Base-by-base conservation (phyloP, 2,888 invertebrate species). In the Dusona sp. region DNA sequence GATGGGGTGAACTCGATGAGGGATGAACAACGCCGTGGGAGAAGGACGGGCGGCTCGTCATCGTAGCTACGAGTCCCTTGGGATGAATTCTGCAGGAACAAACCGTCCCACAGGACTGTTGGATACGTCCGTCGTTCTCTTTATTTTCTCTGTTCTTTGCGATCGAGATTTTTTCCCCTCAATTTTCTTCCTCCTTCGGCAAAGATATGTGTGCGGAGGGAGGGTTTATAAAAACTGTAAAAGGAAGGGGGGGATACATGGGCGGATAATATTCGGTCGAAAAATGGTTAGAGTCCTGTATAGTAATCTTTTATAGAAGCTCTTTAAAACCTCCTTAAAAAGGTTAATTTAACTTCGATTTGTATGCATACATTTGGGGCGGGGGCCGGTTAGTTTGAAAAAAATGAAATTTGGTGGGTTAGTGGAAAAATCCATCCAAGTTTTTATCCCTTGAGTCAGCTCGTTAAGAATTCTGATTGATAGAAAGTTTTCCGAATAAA, bases 1-100 rank as follows among this genome's bases (percentile, higher is more conserved):
- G 33, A 48, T 13, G 33, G 29, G 7, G 61, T 29, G 45, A 45
- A 9, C 11, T 4, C 42, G 74, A 88, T 88, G 89, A 90, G 81
- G 86, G 51, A 78, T 57, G 70, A 70, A 61, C 9, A 33, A 51
- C 65, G 65, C 77, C 77, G 77, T 67, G 25, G 22, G 65, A 67
- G 65, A 78, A 51, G 3, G 36, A 36, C 51, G 25, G 13, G 45
- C 29, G 13, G 45, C 29, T 42, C 70, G 70, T 33, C 29, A 33
- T 70, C 70, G 79, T 81, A 74, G 90, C 91, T 90, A 80, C 83
- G 78, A 70, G 74, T 93, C 93, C 90, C 93, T 84, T 77, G 93
- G 92, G 93, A 82, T 38, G 70, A 93, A 90, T 91, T 89, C 89
- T 90, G 90, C 89, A 88, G 91, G 90, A 92, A 92, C 93, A 93